Conservation (phyloP, 2,888 invertebrate species). For the Cistogaster globosa region DNA sequence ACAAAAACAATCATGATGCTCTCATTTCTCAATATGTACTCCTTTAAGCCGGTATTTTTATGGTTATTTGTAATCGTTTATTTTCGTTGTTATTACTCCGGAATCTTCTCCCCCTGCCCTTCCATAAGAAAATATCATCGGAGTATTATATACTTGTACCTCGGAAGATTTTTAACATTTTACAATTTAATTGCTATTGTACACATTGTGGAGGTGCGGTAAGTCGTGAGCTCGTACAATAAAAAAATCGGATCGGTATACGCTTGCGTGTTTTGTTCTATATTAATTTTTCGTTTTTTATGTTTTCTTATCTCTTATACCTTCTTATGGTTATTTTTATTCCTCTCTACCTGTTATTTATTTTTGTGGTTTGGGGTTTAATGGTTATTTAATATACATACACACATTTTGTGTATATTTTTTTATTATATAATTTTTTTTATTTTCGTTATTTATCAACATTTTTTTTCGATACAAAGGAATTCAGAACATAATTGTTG, state of each 20-base stretch:
- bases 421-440: constrained; percentile 38
- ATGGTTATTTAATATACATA: constrained; percentile 45
- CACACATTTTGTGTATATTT: neutral
- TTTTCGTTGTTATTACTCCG: constrained; percentile 7
- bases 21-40: constrained; percentile 37
- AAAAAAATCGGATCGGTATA: constrained; percentile 33
- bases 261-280: constrained; percentile 61
- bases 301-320: constrained; percentile 24
- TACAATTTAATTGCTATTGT: constrained; percentile 62
- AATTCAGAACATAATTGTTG: constrained; percentile 14
- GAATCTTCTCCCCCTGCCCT: neutral
- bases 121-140: constrained; percentile 10
- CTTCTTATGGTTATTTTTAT: neutral
- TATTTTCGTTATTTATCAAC: constrained; percentile 45
- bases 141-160: neutral
- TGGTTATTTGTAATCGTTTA: neutral
- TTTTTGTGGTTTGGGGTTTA: neutral
- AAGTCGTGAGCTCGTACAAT: constrained; percentile 43
- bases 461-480: neutral
- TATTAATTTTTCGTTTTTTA: constrained; percentile 11
- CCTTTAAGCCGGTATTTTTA: constrained; percentile 65
- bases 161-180: constrained; percentile 58
- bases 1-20: neutral
- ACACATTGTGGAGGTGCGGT: constrained; percentile 56
- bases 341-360: neutral